Evolutionary conservation across 53 echinoderm and acorn worm genomes (phyloP).

Genomic region (Holothuria leucospilota): DNA sequence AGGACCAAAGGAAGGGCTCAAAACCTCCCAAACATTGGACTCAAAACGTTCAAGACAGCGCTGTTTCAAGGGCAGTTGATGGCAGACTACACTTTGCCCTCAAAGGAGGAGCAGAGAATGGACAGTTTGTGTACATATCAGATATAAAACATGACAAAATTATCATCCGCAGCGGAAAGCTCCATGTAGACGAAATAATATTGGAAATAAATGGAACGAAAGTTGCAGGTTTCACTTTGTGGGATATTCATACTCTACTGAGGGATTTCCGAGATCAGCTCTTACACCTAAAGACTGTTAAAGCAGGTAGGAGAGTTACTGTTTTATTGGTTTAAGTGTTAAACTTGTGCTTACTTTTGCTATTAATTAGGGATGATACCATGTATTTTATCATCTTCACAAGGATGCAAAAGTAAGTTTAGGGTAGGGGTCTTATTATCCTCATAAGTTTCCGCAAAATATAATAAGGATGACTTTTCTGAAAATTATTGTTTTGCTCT

Average conservation of each 20-base stretch:
- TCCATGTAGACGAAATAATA: slow-evolving; percentile 89
- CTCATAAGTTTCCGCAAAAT: too few relatives aligned
- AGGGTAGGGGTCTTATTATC: too few relatives aligned
- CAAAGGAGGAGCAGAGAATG: slow-evolving; percentile 97
- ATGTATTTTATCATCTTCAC: too few relatives aligned
- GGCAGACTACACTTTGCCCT: slow-evolving; percentile 79
- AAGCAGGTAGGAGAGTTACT: slow-evolving; percentile 73
- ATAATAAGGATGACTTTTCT: too few relatives aligned
- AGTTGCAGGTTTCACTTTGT: slow-evolving; percentile 93
- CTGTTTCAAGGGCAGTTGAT: slow-evolving; percentile 67
- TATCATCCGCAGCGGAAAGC: slow-evolving; percentile 79
- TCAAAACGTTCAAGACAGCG: slow-evolving; percentile 83
- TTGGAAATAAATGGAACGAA: slow-evolving; percentile 87
- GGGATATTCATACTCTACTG: slow-evolving; percentile 88
- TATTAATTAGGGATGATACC: too few relatives aligned
- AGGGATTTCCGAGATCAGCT: slow-evolving; percentile 69
- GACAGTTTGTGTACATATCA: slow-evolving; percentile 79
- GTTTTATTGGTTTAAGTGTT: too few relatives aligned
- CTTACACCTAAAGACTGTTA: slow-evolving; percentile 82
- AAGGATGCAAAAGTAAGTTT: too few relatives aligned
- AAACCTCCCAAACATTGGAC: slow-evolving; percentile 99
- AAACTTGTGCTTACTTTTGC: too few relatives aligned
- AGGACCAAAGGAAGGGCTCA: slow-evolving; percentile 85
- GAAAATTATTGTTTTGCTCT: too few relatives aligned
- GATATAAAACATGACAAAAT: slow-evolving; percentile 83